These are phyloP conservation scores for Drosophila sp. DNA, from an alignment of 1,140 invertebrate genomes.

Conservation along the genomic window DNA sequence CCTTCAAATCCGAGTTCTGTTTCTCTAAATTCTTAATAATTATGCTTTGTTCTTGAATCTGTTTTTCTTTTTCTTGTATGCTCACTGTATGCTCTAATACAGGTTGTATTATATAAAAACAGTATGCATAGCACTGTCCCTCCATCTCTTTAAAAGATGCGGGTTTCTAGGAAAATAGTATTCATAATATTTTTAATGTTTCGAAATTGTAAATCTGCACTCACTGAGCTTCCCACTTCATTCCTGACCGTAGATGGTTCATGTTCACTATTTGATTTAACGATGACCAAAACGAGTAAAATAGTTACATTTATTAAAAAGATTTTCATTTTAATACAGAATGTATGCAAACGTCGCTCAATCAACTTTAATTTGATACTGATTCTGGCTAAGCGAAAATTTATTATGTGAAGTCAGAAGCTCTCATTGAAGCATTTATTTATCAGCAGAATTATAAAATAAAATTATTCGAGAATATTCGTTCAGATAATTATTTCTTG, in stretches of 20 bases:
- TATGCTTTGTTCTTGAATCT: not conserved
- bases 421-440: not conserved
- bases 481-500: not conserved
- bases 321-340: not conserved
- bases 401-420: not conserved
- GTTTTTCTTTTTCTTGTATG: not conserved
- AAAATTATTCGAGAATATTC: not conserved
- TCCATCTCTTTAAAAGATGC: not conserved
- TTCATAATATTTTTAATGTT: not conserved
- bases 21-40: not conserved
- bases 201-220: not conserved
- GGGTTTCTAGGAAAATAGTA: not conserved
- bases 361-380: conserved; percentile 1
- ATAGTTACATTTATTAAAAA: not conserved
- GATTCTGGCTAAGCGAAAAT: not conserved
- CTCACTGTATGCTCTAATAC: conserved; percentile 1
- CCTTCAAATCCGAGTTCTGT: not conserved
- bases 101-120: not conserved
- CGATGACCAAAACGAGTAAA: not conserved
- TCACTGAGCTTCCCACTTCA: not conserved
- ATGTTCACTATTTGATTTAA: conserved; percentile 1
- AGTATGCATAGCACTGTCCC: conserved; percentile 4
- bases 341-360: not conserved
- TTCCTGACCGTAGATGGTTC: not conserved
- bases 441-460: not conserved